Conservation (phyloP, 2,888 invertebrate species). For the Eledona agricola region DNA sequence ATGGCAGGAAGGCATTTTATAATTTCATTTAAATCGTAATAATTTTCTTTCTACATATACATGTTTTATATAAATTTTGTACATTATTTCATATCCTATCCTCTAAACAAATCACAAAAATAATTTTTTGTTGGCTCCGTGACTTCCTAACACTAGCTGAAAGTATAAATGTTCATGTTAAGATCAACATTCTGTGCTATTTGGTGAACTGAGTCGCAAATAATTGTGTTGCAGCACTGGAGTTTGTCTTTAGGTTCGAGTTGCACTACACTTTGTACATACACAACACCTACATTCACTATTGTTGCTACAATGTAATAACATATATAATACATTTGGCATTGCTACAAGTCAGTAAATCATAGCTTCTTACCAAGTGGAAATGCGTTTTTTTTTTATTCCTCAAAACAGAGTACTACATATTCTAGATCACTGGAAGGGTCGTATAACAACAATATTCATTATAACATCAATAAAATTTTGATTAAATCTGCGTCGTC, state of each 20-base stretch:
- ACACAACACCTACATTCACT: slow-evolving; percentile 59
- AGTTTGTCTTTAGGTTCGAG: slow-evolving; percentile 48
- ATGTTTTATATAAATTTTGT: slow-evolving; percentile 65
- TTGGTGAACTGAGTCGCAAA: slow-evolving; percentile 51
- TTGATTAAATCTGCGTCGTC: slow-evolving; percentile 29
- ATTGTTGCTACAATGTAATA: slow-evolving; percentile 59
- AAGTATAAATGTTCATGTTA: slow-evolving; percentile 49
- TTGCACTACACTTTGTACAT: slow-evolving; percentile 62
- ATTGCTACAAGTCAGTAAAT: slow-evolving; percentile 56
- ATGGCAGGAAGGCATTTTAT: slow-evolving; percentile 72
- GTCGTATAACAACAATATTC: slow-evolving; percentile 17
- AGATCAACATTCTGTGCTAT: slow-evolving; percentile 52
- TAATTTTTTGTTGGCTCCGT: slow-evolving; percentile 61
- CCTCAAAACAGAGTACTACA: slow-evolving; percentile 15
- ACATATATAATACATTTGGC: slow-evolving; percentile 64
- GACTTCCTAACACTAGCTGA: slow-evolving; percentile 53
- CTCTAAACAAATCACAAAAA: slow-evolving; percentile 66
- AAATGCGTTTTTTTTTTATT: slow-evolving; percentile 27
- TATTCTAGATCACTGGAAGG: slow-evolving; percentile 10
- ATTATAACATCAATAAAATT: slow-evolving; percentile 30
- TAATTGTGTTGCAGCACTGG: slow-evolving; percentile 49
- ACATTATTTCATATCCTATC: slow-evolving; percentile 63
- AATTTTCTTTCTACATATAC: slow-evolving; percentile 62
- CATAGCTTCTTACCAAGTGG: slow-evolving; percentile 37
- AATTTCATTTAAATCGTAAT: slow-evolving; percentile 64